A percentile compares a stretch with the other conserved stretches of the same genome.
phyloP scores from a whole-genome alignment of 1,140 invertebrate genomes.

The Trichonephila inaurata region DNA sequence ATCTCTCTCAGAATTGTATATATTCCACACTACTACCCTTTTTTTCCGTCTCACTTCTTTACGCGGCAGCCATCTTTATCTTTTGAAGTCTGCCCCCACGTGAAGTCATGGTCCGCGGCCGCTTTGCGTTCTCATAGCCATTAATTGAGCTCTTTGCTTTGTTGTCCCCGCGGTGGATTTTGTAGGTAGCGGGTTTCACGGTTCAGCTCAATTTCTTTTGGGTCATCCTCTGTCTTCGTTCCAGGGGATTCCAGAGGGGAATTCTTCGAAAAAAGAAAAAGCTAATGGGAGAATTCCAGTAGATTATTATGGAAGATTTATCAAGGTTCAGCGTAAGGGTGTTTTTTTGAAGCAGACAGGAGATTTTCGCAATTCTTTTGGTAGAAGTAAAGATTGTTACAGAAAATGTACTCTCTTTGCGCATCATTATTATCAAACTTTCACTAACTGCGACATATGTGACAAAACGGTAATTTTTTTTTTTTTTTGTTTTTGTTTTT shows the following conservation, averaged over 20 bases:
- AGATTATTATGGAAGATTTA: background rate
- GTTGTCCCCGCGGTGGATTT: background rate
- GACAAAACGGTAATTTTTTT: too few relatives aligned
- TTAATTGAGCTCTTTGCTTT: background rate
- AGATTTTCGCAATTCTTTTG: too few relatives aligned
- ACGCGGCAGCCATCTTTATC: background rate
- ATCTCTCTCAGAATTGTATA: background rate
- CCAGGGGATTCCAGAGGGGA: background rate
- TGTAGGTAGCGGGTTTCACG: background rate
- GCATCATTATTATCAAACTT: too few relatives aligned
- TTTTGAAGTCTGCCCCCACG: constrained; percentile 9
- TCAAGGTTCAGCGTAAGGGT: background rate
- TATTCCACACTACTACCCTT: constrained; percentile 21
- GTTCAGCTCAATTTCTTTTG: constrained; percentile 6
- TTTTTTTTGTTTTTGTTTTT: too few relatives aligned
- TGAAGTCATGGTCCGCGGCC: background rate
- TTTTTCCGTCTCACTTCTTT: constrained; percentile 2
- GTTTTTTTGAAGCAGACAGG: too few relatives aligned
- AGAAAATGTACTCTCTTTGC: too few relatives aligned
- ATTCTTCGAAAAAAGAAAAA: background rate
- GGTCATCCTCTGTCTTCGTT: background rate
- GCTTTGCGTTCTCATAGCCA: background rate
- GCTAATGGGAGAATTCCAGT: background rate
- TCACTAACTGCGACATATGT: too few relatives aligned
- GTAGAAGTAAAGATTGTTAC: too few relatives aligned